These are phyloP conservation scores for Euwallacea similis DNA, from an alignment of 1,140 invertebrate species.

Conservation along the genomic window DNA sequence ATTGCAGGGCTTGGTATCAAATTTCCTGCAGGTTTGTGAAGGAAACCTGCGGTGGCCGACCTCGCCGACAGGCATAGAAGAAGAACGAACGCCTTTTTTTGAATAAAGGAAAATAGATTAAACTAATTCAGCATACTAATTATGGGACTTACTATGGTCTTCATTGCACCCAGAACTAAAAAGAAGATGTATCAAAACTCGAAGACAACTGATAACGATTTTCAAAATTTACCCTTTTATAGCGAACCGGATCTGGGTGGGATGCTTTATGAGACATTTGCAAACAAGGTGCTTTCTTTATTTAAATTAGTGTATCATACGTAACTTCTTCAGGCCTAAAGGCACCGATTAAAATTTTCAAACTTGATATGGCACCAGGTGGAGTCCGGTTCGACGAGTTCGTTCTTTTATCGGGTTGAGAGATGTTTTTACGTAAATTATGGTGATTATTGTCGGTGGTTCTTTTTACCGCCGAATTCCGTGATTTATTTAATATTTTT, in stretches of 20 bases:
- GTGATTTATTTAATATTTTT: no score
- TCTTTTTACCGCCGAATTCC: no score
- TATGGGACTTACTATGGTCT: conserved; percentile 20
- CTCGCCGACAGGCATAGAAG: conserved; percentile 38
- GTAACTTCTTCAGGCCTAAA: conserved; percentile 19
- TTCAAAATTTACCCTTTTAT: conserved; percentile 29
- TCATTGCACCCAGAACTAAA: conserved; percentile 17
- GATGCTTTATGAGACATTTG: conserved; percentile 21
- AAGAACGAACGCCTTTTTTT: conserved; percentile 40
- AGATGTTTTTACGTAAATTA: no score
- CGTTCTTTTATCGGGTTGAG: no score
- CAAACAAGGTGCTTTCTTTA: conserved; percentile 29
- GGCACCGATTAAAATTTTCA: conserved; percentile 7
- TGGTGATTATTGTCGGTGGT: no score
- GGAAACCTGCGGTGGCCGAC: conserved; percentile 37
- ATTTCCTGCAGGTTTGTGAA: conserved; percentile 1
- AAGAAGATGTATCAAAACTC: conserved; percentile 14
- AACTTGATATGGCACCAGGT: neutral
- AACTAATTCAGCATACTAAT: neutral
- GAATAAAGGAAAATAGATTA: neutral
- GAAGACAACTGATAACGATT: conserved; percentile 23
- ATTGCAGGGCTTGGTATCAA: neutral
- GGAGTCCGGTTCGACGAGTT: no score
- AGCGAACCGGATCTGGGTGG: conserved; percentile 10
- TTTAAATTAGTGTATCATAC: conserved; percentile 26